Base-by-base conservation (phyloP, 2,888 invertebrate genomes). In the Lasioglossum calceatum region DNA sequence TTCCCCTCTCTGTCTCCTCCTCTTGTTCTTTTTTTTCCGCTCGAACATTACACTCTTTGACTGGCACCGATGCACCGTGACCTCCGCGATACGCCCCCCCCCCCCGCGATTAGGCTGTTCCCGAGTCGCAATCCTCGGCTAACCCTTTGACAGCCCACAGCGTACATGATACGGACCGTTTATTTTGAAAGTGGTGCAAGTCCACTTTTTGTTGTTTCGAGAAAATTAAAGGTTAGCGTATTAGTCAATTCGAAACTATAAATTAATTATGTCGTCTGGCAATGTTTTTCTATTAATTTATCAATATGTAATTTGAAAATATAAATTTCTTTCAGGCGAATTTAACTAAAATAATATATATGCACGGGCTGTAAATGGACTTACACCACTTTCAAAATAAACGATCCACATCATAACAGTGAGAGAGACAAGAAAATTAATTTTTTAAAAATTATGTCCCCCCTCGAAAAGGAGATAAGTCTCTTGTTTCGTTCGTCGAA, bases 1-100 rank as follows among this genome's bases (percentile, higher is more conserved):
- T 64, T 50, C 54, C 58, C 47, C 72, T 80, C 27, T 81, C 83
- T 64, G 14, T 39, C 36, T 50, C 70, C 47, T 27, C 42, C 64
- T 80, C 27, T 79, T 27, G 14, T 39, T 36, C 2, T 70, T 7
- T 32, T 19, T 7, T 27, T 2, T 3, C 7, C 61, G 61, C 27
- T 16, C 32, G 64, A 64, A 16, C 8, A 32, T 64, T 32, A 32
- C 64, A 32, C 64, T 32, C 64, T 64, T 64, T 16, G 32, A 27
- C 61, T 32, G 7, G 32, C 64, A 32, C 61, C 61, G 27, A 61
- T 67, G 64, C 27, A 64, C 19, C 67, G 16, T 67, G 67, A 67
- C 32, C 64, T 32, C 32, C 16, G 27, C n/a, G n/a, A 58, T 19
- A 50, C 23, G 54, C 8, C 10, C 8, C 8, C n/a, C n/a, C 8